Percentiles rank a stretch among this genome's conserved stretches.
These are phyloP conservation scores for Agapostemon virescens DNA, from an alignment of 2,888 invertebrate species.

Conservation along the genomic window DNA sequence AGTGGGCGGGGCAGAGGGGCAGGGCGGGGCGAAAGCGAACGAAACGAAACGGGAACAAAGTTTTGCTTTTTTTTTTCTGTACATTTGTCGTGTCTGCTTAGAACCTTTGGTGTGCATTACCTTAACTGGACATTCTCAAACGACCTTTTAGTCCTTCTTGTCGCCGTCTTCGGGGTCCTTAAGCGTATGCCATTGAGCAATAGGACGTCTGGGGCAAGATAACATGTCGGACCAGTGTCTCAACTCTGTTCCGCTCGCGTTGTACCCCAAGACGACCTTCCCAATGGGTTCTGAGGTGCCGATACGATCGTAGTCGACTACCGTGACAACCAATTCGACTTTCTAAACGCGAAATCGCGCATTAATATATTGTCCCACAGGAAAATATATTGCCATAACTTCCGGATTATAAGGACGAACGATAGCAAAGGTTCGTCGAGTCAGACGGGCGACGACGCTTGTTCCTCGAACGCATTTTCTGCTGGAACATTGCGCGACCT, in stretches of 20 bases:
- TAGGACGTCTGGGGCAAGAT: constrained; percentile 98
- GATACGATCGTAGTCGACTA: constrained; percentile 99
- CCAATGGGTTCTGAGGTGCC: constrained; percentile 99
- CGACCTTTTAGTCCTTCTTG: constrained; percentile 87
- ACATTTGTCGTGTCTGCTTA: constrained; percentile 58
- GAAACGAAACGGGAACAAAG: constrained; percentile 35
- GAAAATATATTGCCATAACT: background rate
- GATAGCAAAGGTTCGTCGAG: background rate
- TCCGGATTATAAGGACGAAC: constrained; percentile 27
- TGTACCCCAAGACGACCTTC: constrained; percentile 97
- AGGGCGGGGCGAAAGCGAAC: constrained; percentile 38
- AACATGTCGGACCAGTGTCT: constrained; percentile 99
- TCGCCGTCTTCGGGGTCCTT: constrained; percentile 98
- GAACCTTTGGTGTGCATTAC: constrained; percentile 63
- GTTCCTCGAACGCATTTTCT: background rate
- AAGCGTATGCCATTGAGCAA: constrained; percentile 99
- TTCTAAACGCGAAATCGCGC: constrained; percentile 86
- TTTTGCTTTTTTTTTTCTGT: constrained; percentile 49
- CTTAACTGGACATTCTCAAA: constrained; percentile 59
- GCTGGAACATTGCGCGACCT: background rate
- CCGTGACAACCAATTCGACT: constrained; percentile 99
- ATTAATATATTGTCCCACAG: constrained; percentile 35
- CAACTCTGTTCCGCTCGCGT: constrained; percentile 98
- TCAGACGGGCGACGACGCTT: background rate
- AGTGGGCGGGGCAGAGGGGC: background rate